Evolutionary conservation across 1,140 invertebrate genomes (phyloP), one percentile per base, ranked within the genome.

Genomic region (Aphaenogaster floridana): DNA sequence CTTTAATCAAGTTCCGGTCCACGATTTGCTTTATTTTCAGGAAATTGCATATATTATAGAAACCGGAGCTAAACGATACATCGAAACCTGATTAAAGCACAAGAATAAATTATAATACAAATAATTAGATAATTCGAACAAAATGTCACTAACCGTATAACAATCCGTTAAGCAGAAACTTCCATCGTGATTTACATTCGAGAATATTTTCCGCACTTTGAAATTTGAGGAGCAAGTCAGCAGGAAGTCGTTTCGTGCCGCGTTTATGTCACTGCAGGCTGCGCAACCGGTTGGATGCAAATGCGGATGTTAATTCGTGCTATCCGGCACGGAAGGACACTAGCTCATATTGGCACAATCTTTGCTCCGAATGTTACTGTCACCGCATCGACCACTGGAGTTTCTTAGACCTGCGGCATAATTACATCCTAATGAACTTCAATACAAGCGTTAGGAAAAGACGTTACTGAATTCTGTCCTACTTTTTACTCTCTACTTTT

Each of bases 271-370:
- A 76, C 28, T 74, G 69, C 69, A 50, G n/a, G 11, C 68, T 74
- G 80, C 28, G 80, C 54, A 84, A 84, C 80, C 69, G 34, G 69
- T 84, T 76, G 54, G 69, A 84, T 84, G 80, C 69, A 84, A 84
- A 76, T 84, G 80, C 57, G 28, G 28, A 84, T 84, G 57, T 84
- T 84, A 84, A 84, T 84, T 84, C 54, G 54, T 61, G 54, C 69
- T 84, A 84, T 84, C 54, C 54, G 69, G 69, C 54, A 84, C 13
- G 69, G 80, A 84, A 74, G 80, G 76, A 84, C 69, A 74, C 11
- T 76, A 54, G 52, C 68, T 84, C 34, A 84, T 84, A 84, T 63
- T 76, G 80, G 42, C 80, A 74, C 68, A 68, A 83, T 17, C 54
- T 42, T 74, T 74, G 68, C 28, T 63, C 13, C 54, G 42, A 83